These are phyloP conservation scores for Platyscapa corneri DNA, from an alignment of 1,140 invertebrate species.

Conservation along the genomic window DNA sequence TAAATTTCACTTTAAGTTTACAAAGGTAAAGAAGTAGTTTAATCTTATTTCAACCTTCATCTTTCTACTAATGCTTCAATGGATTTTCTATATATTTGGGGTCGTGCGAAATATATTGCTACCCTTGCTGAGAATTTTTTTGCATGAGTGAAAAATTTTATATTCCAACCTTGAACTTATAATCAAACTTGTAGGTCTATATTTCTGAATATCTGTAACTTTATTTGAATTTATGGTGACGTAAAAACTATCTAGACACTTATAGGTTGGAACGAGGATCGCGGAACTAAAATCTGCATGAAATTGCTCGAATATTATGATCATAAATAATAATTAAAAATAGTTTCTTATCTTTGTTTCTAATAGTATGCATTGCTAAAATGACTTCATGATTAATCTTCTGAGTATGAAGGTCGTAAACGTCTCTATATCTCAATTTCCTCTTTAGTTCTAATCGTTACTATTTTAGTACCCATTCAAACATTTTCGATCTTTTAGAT, in stretches of 20 bases:
- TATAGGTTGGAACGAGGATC: background rate
- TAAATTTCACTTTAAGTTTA: too few species aligned
- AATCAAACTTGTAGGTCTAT: background rate
- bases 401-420: background rate
- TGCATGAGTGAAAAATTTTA: too few species aligned
- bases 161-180: background rate
- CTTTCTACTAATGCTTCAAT: background rate
- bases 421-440: background rate
- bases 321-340: background rate
- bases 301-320: background rate
- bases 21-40: too few species aligned
- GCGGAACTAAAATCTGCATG: background rate
- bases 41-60: background rate
- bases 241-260: background rate
- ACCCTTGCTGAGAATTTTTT: too few species aligned
- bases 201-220: background rate
- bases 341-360: background rate
- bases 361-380: background rate
- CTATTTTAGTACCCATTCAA: background rate
- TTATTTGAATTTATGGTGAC: background rate
- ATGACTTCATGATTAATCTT: constrained; percentile 18
- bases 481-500: background rate
- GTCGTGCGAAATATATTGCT: too few species aligned
- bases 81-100: background rate
- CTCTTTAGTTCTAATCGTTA: background rate